These are phyloP conservation scores for Plagodis pulveraria DNA, from an alignment of 2,888 invertebrate genomes.

Conservation along the genomic window DNA sequence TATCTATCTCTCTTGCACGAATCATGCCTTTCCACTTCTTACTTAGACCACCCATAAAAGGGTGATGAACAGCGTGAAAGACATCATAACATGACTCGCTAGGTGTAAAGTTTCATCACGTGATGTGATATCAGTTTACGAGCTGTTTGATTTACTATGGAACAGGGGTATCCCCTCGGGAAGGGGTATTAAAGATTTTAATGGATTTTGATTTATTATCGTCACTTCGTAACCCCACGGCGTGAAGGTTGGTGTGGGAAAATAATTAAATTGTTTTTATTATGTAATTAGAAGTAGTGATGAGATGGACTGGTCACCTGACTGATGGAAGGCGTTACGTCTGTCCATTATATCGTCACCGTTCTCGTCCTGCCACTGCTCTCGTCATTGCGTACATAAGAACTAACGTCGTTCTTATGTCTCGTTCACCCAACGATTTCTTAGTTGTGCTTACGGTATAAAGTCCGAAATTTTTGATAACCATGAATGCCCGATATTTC, in stretches of 20 bases:
- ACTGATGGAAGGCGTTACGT: too few relatives aligned
- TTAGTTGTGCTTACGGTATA: too few relatives aligned
- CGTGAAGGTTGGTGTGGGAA: conserved; percentile 8
- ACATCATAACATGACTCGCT: conserved; percentile 62
- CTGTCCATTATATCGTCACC: too few relatives aligned
- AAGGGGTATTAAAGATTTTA: conserved; percentile 35
- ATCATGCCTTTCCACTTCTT: conserved; percentile 1
- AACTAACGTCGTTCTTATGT: too few relatives aligned
- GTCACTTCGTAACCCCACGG: conserved; percentile 3
- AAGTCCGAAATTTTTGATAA: too few relatives aligned
- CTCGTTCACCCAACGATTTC: too few relatives aligned
- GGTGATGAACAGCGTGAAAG: conserved; percentile 69
- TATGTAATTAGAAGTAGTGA: too few relatives aligned
- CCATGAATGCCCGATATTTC: too few relatives aligned
- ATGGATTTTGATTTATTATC: conserved; percentile 27
- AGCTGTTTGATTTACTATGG: conserved; percentile 49
- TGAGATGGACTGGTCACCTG: too few relatives aligned
- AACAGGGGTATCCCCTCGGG: conserved; percentile 11
- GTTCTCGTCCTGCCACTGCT: too few relatives aligned
- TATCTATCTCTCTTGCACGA: too few relatives aligned
- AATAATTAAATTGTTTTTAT: neutral
- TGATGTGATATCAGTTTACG: conserved; percentile 67
- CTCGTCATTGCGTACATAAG: too few relatives aligned
- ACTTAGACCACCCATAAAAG: conserved; percentile 60
- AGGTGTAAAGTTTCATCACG: conserved; percentile 73